Conservation (phyloP, 2,888 invertebrate genomes). For the Willowsia nigromaculata region DNA sequence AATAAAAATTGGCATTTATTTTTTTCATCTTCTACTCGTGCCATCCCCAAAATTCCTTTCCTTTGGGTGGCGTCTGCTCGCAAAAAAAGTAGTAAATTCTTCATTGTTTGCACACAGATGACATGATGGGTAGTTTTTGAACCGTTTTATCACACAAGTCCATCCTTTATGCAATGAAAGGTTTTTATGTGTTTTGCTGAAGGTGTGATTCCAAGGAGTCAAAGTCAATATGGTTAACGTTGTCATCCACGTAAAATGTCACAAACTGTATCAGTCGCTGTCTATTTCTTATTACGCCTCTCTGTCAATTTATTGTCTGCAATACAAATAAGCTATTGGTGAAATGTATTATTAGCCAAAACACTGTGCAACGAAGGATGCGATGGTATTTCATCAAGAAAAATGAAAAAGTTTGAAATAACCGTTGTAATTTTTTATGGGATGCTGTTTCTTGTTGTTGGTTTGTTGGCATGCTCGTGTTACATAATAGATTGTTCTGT, state of each 20-base stretch:
- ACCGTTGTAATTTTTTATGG: background rate
- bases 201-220: background rate
- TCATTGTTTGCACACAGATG: background rate
- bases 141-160: no score
- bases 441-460: background rate
- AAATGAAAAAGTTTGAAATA: background rate
- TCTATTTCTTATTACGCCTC: background rate
- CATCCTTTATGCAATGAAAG: no score
- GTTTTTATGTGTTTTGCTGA: background rate
- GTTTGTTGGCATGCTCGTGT: conserved; percentile 37
- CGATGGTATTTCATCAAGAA: background rate
- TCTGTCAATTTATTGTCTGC: background rate
- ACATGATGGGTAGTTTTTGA: background rate
- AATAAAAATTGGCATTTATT: background rate
- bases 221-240: background rate
- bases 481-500: conserved; percentile 38
- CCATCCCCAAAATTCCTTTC: background rate
- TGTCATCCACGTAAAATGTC: no score
- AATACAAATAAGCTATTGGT: background rate
- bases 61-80: background rate
- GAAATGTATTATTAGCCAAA: background rate
- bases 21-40: background rate
- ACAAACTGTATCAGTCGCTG: no score
- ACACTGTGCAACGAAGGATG: background rate
- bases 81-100: conserved; percentile 4